Conservation (phyloP, 2,113 vertebrate species). For the Lophochroa leadbeateri region DNA sequence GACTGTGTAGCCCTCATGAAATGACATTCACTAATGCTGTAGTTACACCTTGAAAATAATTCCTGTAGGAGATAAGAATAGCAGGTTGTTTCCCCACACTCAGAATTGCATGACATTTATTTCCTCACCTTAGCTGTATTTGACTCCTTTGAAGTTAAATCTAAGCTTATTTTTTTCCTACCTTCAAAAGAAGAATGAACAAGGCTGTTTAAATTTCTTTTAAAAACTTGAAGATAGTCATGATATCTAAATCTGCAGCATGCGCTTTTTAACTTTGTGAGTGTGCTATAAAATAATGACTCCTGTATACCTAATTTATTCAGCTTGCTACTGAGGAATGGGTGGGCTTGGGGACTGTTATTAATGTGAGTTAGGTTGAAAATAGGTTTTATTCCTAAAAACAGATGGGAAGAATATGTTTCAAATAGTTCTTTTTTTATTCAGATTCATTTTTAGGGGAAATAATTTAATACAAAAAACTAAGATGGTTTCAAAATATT, state of each 20-base stretch:
- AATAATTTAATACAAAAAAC: background rate
- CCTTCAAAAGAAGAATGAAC: background rate
- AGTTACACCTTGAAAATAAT: background rate
- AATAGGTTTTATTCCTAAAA: background rate
- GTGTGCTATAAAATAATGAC: background rate
- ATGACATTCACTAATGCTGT: background rate
- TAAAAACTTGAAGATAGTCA: background rate
- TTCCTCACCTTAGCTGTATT: background rate
- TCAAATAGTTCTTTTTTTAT: background rate
- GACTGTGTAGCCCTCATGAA: background rate
- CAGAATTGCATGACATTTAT: background rate
- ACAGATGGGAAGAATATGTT: background rate
- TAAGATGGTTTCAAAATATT: background rate
- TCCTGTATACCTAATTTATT: slow-evolving; percentile 12
- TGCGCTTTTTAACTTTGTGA: background rate
- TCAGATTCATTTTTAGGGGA: background rate
- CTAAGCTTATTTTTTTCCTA: background rate
- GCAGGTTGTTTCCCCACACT: background rate
- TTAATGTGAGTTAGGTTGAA: background rate
- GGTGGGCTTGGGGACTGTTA: background rate
- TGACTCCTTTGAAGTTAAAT: slow-evolving; percentile 31
- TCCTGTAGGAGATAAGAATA: background rate
- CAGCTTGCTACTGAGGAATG: background rate
- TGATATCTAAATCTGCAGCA: background rate
- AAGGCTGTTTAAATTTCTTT: background rate